These are phyloP conservation scores for Rhopalosiphum padi DNA, from an alignment of 1,140 invertebrate species.

Conservation along the genomic window DNA sequence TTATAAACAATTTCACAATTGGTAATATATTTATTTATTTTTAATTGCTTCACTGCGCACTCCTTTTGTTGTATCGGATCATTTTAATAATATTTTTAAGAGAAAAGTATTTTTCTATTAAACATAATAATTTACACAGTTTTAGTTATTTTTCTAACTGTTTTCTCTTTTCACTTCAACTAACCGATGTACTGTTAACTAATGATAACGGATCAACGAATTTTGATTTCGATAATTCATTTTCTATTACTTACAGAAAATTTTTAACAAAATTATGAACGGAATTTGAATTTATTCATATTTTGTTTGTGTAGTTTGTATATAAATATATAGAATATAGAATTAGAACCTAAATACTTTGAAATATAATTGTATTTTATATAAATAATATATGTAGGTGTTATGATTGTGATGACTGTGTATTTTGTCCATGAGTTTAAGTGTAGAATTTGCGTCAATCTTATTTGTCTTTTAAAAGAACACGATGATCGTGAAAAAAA, in stretches of 20 bases:
- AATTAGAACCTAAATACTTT: background rate
- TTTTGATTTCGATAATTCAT: background rate
- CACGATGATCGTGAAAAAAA: constrained; percentile 1
- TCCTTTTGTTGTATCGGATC: background rate
- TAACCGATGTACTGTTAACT: background rate
- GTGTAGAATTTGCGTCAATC: background rate
- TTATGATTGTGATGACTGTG: constrained; percentile 16
- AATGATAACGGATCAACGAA: background rate
- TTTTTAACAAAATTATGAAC: background rate
- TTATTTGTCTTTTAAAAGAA: constrained; percentile 22
- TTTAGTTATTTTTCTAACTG: background rate
- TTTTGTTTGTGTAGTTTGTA: background rate
- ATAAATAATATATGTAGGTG: constrained; percentile 11
- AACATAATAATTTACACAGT: background rate
- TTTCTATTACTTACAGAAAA: background rate
- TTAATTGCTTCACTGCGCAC: background rate
- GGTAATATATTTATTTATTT: background rate
- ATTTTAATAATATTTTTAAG: background rate
- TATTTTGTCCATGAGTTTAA: background rate
- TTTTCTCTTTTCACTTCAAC: constrained; percentile 48
- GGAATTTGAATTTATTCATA: background rate
- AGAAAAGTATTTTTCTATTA: background rate
- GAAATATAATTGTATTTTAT: background rate
- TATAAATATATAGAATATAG: background rate
- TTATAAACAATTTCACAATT: constrained; percentile 20